Percentiles rank a stretch among this genome's conserved stretches.
phyloP scores from a whole-genome alignment of 2,797 vertebrate species.

The Micropoecilia bifurca region DNA sequence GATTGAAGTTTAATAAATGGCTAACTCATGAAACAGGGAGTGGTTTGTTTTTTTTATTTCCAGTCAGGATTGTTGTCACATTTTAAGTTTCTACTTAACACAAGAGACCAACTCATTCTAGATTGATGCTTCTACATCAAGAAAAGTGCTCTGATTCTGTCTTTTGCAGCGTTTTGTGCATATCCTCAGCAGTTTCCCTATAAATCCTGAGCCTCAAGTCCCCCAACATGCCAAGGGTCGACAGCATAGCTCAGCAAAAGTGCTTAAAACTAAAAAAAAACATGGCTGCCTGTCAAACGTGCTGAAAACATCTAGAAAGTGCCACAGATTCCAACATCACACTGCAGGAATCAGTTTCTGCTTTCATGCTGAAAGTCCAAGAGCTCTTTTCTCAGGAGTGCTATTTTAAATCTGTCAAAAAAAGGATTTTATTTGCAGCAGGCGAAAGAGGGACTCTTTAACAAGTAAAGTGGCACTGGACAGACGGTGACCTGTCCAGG shows the following conservation, averaged over 20 bases:
- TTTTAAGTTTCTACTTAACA: constrained; percentile 25
- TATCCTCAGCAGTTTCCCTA: constrained; percentile 61
- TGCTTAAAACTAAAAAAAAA: neutral
- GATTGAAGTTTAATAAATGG: constrained; percentile 82
- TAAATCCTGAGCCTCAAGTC: constrained; percentile 42
- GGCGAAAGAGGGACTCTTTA: neutral
- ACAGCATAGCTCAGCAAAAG: constrained; percentile 30
- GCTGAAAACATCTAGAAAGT: constrained; percentile 10
- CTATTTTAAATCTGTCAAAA: neutral
- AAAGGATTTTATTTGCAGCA: neutral
- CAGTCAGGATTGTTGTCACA: constrained; percentile 29
- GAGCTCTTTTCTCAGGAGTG: neutral
- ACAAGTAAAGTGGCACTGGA: neutral
- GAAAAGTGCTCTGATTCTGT: neutral
- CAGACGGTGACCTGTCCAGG: no score
- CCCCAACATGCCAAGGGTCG: constrained; percentile 14
- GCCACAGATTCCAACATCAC: neutral
- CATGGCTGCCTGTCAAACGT: constrained; percentile 13
- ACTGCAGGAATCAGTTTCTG: neutral
- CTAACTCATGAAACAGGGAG: constrained; percentile 60
- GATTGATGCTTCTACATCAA: neutral
- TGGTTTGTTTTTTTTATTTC: constrained; percentile 39
- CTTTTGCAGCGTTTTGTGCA: constrained; percentile 46
- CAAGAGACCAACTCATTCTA: constrained; percentile 2
- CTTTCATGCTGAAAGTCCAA: neutral